A percentile compares a stretch with the other conserved stretches of the same genome.
Conservation (phyloP, 2,113 vertebrate species). For the Okapia johnstoni region DNA sequence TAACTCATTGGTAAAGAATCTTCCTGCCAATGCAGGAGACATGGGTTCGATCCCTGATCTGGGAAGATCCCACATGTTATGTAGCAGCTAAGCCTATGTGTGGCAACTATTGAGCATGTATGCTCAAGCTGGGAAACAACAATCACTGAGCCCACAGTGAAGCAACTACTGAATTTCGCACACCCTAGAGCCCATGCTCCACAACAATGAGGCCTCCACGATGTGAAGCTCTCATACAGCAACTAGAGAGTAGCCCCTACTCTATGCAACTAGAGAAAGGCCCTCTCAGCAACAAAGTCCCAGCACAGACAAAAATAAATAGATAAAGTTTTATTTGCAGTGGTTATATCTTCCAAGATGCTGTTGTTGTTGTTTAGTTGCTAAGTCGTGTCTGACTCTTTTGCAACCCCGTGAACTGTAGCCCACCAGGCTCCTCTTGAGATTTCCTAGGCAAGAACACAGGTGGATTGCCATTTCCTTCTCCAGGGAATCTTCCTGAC, state of each 20-base stretch:
- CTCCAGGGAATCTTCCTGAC: not conserved
- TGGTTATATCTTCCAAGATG: not conserved
- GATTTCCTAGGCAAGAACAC: not conserved
- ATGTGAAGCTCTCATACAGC: not conserved
- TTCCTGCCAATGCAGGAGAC: not conserved
- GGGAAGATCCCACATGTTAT: not conserved
- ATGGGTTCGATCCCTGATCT: not conserved
- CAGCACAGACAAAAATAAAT: not conserved
- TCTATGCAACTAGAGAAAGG: not conserved
- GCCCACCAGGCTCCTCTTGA: not conserved
- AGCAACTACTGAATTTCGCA: not conserved
- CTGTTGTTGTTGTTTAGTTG: not conserved
- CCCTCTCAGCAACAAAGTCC: not conserved
- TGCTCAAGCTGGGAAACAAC: not conserved
- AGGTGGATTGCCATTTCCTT: not conserved
- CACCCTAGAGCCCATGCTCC: not conserved
- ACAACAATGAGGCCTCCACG: not conserved
- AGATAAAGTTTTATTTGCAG: not conserved
- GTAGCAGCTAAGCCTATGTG: not conserved
- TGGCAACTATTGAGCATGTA: not conserved
- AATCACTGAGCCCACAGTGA: not conserved
- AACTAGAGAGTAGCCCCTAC: not conserved
- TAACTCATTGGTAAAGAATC: not conserved
- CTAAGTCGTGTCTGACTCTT: not conserved
- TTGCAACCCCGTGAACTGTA: not conserved